phyloP scores from a whole-genome alignment of 2,113 vertebrate genomes.

The Mus spicilegus region DNA sequence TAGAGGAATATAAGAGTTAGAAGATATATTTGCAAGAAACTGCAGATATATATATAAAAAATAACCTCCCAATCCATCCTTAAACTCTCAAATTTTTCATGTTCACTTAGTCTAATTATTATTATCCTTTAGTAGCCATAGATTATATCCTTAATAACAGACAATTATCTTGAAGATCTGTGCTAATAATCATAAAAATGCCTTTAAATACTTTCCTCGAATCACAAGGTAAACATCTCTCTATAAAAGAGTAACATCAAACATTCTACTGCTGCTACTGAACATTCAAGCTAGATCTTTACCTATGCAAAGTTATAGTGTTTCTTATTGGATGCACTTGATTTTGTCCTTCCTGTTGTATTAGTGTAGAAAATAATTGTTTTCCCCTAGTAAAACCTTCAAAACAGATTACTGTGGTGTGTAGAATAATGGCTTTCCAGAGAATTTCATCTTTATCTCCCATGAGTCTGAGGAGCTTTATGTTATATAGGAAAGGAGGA shows the following conservation, averaged over 20 bases:
- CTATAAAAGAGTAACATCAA: constrained; percentile 53
- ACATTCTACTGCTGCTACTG: constrained; percentile 18
- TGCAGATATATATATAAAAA: constrained; percentile 6
- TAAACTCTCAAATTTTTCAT: constrained; percentile 41
- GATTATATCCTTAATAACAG: constrained; percentile 47
- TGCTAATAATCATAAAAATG: constrained; percentile 38
- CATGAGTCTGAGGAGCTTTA: not conserved
- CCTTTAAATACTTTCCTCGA: constrained; percentile 9
- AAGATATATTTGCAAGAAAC: constrained; percentile 52
- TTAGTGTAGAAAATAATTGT: constrained; percentile 12
- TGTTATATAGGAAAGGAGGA: constrained; percentile 13
- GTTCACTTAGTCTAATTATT: constrained; percentile 40
- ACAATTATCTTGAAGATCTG: constrained; percentile 42
- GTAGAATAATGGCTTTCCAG: not conserved
- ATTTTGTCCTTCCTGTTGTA: constrained; percentile 50
- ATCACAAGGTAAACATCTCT: constrained; percentile 43
- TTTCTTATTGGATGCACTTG: not conserved
- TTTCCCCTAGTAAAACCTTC: constrained; percentile 30
- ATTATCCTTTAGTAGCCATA: not conserved
- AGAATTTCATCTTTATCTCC: constrained; percentile 35
- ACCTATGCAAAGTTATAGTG: constrained; percentile 22
- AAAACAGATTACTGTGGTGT: constrained; percentile 16
- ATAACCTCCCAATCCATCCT: not conserved
- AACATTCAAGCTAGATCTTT: constrained; percentile 36
- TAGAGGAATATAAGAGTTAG: constrained; percentile 32